These are phyloP conservation scores for Bubo blakistoni DNA, from an alignment of 2,113 vertebrate species.

Conservation along the genomic window DNA sequence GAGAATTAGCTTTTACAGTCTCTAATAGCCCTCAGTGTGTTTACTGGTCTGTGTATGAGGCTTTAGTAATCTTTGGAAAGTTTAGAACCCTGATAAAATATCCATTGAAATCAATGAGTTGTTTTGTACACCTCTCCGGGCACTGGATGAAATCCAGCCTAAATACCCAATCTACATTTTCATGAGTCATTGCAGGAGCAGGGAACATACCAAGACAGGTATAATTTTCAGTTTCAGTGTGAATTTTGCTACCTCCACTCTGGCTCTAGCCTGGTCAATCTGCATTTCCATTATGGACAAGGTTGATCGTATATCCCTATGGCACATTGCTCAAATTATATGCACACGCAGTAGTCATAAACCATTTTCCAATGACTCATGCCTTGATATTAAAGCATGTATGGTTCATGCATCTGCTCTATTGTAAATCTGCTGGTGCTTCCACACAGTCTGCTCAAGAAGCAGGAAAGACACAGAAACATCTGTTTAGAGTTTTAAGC, in stretches of 20 bases:
- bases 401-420: conserved; percentile 5
- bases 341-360: background rate
- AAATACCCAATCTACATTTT: conserved; percentile 26
- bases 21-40: background rate
- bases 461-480: conserved; percentile 54
- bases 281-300: background rate
- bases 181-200: conserved; percentile 9
- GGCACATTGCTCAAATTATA: background rate
- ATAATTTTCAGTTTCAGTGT: background rate
- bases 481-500: conserved; percentile 62
- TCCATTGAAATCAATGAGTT: background rate
- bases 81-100: conserved; percentile 5
- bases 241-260: background rate
- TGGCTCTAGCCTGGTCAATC: background rate
- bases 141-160: background rate
- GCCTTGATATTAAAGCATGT: background rate
- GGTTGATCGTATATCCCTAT: background rate
- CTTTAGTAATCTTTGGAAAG: background rate
- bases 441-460: conserved; percentile 47
- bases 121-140: background rate
- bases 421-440: conserved; percentile 47
- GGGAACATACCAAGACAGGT: background rate
- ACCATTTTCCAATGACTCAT: background rate
- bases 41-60: background rate
- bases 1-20: background rate